Percentiles rank a stretch among this genome's conserved stretches.
Conservation (phyloP, 1,140 invertebrate species). For the Heterodera carotae region DNA sequence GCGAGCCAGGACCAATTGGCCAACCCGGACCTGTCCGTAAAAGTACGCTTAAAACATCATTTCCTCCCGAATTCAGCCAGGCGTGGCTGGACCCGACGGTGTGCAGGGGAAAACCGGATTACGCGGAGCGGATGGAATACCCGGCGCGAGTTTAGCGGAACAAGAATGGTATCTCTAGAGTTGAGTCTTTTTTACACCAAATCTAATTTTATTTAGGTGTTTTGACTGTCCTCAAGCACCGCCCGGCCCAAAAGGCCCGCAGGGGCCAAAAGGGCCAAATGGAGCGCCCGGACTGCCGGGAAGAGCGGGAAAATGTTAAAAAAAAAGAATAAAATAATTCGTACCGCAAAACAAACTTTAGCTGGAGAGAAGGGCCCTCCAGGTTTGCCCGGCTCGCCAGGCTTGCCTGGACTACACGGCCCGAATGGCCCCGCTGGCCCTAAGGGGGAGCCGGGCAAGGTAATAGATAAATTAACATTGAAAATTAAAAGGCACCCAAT, state of each 20-base stretch:
- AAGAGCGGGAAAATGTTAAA: constrained; percentile 21
- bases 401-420: constrained; percentile 9
- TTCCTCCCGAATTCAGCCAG: neutral
- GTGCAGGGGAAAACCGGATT: constrained; percentile 8
- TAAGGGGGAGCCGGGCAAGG: constrained; percentile 17
- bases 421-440: neutral
- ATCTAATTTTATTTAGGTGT: constrained; percentile 12
- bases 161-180: constrained; percentile 18
- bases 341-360: neutral
- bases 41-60: neutral
- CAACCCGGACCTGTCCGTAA: constrained; percentile 14
- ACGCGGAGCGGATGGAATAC: constrained; percentile 17
- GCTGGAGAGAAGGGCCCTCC: constrained; percentile 22
- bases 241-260: constrained; percentile 27
- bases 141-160: constrained; percentile 9
- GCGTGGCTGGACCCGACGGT: constrained; percentile 9
- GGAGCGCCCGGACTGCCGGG: constrained; percentile 21
- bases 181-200: neutral
- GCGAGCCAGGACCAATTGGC: constrained; percentile 19
- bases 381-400: constrained; percentile 7
- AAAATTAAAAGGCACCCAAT: neutral
- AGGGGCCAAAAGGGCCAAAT: constrained; percentile 23
- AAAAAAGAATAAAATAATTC: neutral
- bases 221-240: constrained; percentile 20
- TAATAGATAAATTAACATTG: neutral